Base-by-base conservation (phyloP, 2,113 vertebrate genomes). In the Ailuropoda melanoleuca region DNA sequence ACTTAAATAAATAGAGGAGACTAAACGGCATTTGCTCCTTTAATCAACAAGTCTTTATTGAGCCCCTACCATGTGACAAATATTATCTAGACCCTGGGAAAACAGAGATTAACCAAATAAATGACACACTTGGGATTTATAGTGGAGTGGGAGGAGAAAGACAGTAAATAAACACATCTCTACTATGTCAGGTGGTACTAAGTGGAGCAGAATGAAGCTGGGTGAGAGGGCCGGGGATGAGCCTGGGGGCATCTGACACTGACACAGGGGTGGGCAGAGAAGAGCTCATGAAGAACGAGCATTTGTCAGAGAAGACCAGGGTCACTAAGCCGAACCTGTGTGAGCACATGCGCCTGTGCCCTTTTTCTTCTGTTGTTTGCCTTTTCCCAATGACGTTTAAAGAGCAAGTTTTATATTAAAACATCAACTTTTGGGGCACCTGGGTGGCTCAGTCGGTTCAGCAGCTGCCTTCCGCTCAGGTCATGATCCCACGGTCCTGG, bases 101-200 rank as follows among this genome's bases (percentile, higher is more conserved):
- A 95, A 91, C n/a, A 91, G 11, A 95, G 37, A 81, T 89, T 77
- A 86, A 83, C 11, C 18, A 75, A 90, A 90, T 70, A 94, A 90
- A 84, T 72, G n/a, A 88, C 29, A 23, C 17, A 81, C 0, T 8
- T 39, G 14, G 21, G 74, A 87, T 75, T 64, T 75, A 56, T 21
- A 92, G 21, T 48, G 23, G 60, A 43, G 60, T 39, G 24, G 46
- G 48, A 87, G 23, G 19, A 97, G 46, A 92, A 92, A 64, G 80
- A 78, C 19, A 85, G 37, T 18, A 64, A 23, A 74, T 60, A 53
- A 85, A 74, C 75, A 96, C 46, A 70, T 18, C 31, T 90, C 26
- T 64, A 4, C 13, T 19, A 24, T 75, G 26, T 56, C 78, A 84
- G 56, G 37, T 48, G 10, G 31, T 70, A 26, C 39, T 29, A 74